Base-by-base conservation (phyloP, 2,797 vertebrate species). In the Pelodytes ibericus region DNA sequence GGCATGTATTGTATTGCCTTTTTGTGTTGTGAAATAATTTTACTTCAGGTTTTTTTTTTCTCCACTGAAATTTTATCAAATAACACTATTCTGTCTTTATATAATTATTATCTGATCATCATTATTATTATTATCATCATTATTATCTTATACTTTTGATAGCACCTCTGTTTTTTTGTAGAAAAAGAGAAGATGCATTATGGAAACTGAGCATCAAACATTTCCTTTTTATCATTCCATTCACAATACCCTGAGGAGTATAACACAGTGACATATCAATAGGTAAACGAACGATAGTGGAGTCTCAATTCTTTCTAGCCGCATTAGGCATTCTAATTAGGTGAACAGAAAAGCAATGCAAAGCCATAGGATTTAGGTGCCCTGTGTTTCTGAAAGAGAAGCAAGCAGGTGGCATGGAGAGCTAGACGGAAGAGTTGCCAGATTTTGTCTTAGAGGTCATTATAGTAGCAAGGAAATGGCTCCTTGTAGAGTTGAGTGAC, bases 371-470 rank as follows among this genome's bases (percentile, higher is more conserved):
- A 62, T 79, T 69, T 73, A 69, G 71, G 70, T 73, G 41, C 60
- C 76, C 64, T 63, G 29, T 30, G 71, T 56, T 73, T 53, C 64
- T 73, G 24, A 79, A 79, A 79, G 63, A 73, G 58, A 79, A 79
- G 36, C 71, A 79, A 67, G 76, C 76, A 73, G 76, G 76, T 67
- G 71, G 71, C 64, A 68, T 41, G 33, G 31, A 58, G 68, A 72
- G 71, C 62, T 68, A 41, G 70, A 72, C 56, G 64, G 63, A 73
- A 73, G 25, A 69, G 63, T 67, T 73, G 76, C 70, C 64, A 73
- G 71, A 79, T 73, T 79, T 73, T 79, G 76, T 79, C 76, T 79
- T 79, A 69, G 70, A 79, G 76, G 70, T 79, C 69, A 79, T 79
- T 73, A 79, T 62, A 68, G 63, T 69, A 56, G 64, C 71, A 79